Conservation (phyloP, 2,797 vertebrate genomes). For the Novumbra hubbsi region DNA sequence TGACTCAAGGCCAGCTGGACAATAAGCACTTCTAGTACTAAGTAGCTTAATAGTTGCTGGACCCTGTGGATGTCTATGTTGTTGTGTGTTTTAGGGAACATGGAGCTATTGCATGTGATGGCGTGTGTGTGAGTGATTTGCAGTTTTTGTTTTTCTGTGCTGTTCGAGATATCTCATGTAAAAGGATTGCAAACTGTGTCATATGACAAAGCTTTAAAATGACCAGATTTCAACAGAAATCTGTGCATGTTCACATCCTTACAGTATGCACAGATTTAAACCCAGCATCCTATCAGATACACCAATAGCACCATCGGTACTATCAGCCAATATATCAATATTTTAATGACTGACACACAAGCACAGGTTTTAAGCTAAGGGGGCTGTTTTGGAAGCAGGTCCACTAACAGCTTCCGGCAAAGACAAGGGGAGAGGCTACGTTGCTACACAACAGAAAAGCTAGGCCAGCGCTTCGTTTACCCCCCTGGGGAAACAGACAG, state of each 20-base stretch:
- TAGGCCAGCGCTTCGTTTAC: too few relatives aligned
- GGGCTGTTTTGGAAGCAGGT: background rate
- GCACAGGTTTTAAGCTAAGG: background rate
- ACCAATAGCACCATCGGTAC: background rate
- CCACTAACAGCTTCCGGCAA: background rate
- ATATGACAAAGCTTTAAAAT: too few relatives aligned
- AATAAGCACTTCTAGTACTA: conserved; percentile 64
- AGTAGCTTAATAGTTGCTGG: conserved; percentile 69
- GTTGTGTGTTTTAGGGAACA: background rate
- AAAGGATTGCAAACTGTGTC: too few relatives aligned
- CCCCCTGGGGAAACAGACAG: background rate
- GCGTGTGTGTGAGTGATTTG: too few relatives aligned
- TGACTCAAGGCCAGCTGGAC: conserved; percentile 57
- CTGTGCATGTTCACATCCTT: too few relatives aligned
- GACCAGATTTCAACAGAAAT: too few relatives aligned
- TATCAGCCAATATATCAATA: background rate
- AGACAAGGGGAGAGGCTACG: background rate
- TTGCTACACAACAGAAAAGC: background rate
- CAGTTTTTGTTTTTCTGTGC: too few relatives aligned
- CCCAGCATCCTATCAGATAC: background rate
- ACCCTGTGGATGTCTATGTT: conserved; percentile 13
- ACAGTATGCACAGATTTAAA: background rate
- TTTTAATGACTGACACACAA: background rate
- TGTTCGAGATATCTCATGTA: too few relatives aligned
- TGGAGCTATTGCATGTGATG: too few relatives aligned